Percentiles rank a stretch among this genome's conserved stretches.
phyloP scores from a whole-genome alignment of 2,797 vertebrate genomes.

The Sebastolobus altivelis region DNA sequence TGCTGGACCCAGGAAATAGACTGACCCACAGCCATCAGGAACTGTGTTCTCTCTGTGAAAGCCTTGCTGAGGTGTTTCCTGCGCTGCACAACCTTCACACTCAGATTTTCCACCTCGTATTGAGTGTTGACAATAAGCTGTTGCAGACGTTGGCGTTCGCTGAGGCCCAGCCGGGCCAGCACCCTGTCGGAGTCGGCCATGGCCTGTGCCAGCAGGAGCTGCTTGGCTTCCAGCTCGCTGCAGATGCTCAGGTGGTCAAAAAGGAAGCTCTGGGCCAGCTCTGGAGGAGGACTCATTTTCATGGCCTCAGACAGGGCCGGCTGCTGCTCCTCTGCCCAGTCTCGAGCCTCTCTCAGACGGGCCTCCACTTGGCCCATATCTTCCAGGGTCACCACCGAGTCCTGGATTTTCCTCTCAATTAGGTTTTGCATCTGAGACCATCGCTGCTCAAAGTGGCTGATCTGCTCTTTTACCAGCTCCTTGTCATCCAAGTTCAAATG shows the following conservation, averaged over 20 bases:
- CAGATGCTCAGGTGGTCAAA: slow-evolving; percentile 94
- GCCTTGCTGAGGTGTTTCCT: slow-evolving; percentile 95
- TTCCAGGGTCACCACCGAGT: slow-evolving; percentile 91
- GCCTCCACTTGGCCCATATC: slow-evolving; percentile 89
- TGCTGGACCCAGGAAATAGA: slow-evolving; percentile 94
- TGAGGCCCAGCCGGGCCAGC: slow-evolving; percentile 91
- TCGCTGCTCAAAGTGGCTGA: slow-evolving; percentile 92
- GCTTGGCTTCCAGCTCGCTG: slow-evolving; percentile 94
- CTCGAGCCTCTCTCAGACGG: slow-evolving; percentile 91
- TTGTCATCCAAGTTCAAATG: slow-evolving; percentile 94
- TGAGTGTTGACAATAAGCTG: slow-evolving; percentile 89
- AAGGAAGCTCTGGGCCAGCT: slow-evolving; percentile 93
- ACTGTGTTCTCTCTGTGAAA: slow-evolving; percentile 95
- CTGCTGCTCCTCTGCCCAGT: slow-evolving; percentile 95
- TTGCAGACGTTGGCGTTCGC: slow-evolving; percentile 92
- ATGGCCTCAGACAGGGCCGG: slow-evolving; percentile 91
- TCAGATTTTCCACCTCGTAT: slow-evolving; percentile 88
- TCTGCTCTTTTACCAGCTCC: slow-evolving; percentile 95
- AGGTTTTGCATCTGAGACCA: slow-evolving; percentile 95
- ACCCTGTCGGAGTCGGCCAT: slow-evolving; percentile 91
- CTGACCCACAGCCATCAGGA: slow-evolving; percentile 92
- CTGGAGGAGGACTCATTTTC: slow-evolving; percentile 94
- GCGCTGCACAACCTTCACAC: slow-evolving; percentile 89
- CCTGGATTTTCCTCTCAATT: slow-evolving; percentile 92
- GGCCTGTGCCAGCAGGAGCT: slow-evolving; percentile 89